Evolutionary conservation across 1,140 invertebrate species (phyloP).

Genomic region (Drosophila simulans): DNA sequence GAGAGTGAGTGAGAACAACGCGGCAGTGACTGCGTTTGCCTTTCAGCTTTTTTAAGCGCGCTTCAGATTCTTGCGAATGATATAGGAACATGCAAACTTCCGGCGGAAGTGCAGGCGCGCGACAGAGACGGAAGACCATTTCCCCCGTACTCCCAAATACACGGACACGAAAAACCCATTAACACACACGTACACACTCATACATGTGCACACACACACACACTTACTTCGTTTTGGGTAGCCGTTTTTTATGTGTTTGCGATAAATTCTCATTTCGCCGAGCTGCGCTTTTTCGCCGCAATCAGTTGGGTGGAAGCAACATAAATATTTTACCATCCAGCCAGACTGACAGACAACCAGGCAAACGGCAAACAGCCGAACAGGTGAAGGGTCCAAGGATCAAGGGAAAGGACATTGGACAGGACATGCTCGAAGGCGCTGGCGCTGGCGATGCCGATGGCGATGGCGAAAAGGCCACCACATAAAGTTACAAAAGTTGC

Average conservation of each 20-base stretch:
- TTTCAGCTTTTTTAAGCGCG: constrained; percentile 69
- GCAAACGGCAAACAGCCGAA: neutral
- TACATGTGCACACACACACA: neutral
- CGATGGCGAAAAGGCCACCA: constrained; percentile 47
- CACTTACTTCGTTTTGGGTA: constrained; percentile 18
- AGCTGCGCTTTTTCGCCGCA: constrained; percentile 71
- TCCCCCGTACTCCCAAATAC: constrained; percentile 9
- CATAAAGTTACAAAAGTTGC: constrained; percentile 50
- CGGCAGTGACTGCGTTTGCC: constrained; percentile 24
- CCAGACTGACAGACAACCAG: constrained; percentile 16
- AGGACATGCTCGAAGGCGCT: constrained; percentile 28
- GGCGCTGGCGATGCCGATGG: constrained; percentile 21
- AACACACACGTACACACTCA: constrained; percentile 40
- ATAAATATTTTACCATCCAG: constrained; percentile 74
- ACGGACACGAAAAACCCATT: constrained; percentile 70
- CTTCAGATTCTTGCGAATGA: constrained; percentile 76
- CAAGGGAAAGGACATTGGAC: constrained; percentile 2
- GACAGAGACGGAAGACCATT: constrained; percentile 30
- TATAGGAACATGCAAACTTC: constrained; percentile 81
- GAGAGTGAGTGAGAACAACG: neutral
- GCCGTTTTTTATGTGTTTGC: constrained; percentile 67
- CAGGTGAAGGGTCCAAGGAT: constrained; percentile 12
- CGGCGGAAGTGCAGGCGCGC: constrained; percentile 65
- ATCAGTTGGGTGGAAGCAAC: constrained; percentile 68
- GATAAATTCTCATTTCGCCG: constrained; percentile 78